phyloP scores from a whole-genome alignment of 2,113 vertebrate species.

The Limanda limanda region DNA sequence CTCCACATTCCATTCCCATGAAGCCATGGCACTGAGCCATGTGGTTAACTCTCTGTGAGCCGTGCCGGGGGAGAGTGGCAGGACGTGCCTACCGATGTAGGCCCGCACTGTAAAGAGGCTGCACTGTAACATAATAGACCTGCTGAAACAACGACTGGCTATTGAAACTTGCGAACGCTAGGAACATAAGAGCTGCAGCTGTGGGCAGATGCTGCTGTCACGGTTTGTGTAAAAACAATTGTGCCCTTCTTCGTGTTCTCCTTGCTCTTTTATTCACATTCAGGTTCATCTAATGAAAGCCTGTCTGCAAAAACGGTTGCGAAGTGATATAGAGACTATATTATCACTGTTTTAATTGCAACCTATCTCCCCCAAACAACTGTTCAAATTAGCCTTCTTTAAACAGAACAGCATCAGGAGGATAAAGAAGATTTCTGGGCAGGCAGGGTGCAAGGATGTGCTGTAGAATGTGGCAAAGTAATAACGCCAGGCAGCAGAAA shows the following conservation, averaged over 20 bases:
- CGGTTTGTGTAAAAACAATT: slow-evolving; percentile 60
- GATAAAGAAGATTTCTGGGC: slow-evolving; percentile 41
- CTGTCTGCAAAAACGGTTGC: slow-evolving; percentile 41
- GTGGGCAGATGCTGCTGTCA: slow-evolving; percentile 61
- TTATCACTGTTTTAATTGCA: slow-evolving; percentile 39
- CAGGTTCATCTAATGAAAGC: slow-evolving; percentile 62
- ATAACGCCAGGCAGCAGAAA: slow-evolving; percentile 77
- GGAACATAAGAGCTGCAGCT: slow-evolving; percentile 40
- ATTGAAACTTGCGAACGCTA: slow-evolving; percentile 45
- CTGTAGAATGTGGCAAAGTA: slow-evolving; percentile 73
- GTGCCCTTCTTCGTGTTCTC: slow-evolving; percentile 39
- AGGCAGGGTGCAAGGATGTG: slow-evolving; percentile 51
- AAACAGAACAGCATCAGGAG: slow-evolving; percentile 28
- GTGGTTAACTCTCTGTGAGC: slow-evolving; percentile 77
- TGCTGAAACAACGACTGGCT: slow-evolving; percentile 55
- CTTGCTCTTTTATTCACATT: slow-evolving; percentile 45
- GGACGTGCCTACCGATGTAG: slow-evolving; percentile 48
- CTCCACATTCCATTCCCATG: slow-evolving; percentile 97
- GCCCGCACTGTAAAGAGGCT: slow-evolving; percentile 40
- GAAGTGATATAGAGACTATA: slow-evolving; percentile 34
- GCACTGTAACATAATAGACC: slow-evolving; percentile 52
- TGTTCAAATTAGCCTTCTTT: slow-evolving; percentile 43
- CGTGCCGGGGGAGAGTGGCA: slow-evolving; percentile 44
- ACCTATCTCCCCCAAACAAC: slow-evolving; percentile 29
- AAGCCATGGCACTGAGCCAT: slow-evolving; percentile 84